phyloP scores from a whole-genome alignment of 2,113 vertebrate species.

The Pterocles orientalis region DNA sequence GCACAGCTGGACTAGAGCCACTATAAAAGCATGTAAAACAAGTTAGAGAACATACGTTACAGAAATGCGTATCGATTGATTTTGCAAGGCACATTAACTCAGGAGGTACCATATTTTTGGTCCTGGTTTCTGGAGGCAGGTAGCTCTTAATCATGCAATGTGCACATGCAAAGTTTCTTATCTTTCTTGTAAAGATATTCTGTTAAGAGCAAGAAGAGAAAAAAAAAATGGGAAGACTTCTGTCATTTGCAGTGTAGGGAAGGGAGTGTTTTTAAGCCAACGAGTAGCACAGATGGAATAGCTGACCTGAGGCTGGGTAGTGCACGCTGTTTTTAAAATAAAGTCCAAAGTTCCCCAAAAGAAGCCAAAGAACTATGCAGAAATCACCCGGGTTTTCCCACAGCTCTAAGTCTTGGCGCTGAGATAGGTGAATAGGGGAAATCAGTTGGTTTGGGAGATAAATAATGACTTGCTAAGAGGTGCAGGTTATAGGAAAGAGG shows the following conservation, averaged over 20 bases:
- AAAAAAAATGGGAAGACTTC: background rate
- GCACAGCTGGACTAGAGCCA: background rate
- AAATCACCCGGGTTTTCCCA: background rate
- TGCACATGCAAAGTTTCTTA: background rate
- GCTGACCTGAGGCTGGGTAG: background rate
- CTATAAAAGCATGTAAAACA: background rate
- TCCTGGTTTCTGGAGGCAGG: background rate
- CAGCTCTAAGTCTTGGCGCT: background rate
- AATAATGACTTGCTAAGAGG: background rate
- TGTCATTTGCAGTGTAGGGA: background rate
- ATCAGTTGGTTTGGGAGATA: background rate
- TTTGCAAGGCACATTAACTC: background rate
- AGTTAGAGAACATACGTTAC: background rate
- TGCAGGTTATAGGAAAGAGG: background rate
- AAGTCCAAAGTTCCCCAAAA: background rate
- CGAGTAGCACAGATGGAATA: background rate
- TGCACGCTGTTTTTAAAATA: background rate
- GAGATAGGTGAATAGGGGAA: background rate
- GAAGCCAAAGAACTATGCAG: background rate
- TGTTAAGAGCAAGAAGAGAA: background rate
- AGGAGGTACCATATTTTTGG: background rate
- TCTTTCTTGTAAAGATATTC: background rate
- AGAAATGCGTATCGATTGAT: background rate
- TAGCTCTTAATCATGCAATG: background rate
- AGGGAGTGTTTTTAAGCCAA: conserved; percentile 33